Evolutionary conservation across 2,797 vertebrate species (phyloP).

Genomic region (Borostomias antarcticus): DNA sequence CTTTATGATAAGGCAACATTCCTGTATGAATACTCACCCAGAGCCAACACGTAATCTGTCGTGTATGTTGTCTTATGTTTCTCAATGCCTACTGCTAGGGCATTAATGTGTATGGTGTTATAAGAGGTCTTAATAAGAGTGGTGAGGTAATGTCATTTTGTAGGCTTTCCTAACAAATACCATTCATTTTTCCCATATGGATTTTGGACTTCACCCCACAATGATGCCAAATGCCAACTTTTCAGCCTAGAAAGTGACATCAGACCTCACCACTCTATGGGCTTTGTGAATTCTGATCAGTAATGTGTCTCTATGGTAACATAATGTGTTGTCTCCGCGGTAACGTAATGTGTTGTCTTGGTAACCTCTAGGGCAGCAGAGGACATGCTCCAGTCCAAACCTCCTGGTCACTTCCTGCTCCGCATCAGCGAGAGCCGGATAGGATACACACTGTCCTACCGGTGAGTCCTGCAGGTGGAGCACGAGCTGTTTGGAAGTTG

Average conservation of each 20-base stretch:
- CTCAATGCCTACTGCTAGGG: no score
- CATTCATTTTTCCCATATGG: no score
- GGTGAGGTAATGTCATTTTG: no score
- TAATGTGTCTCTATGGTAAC: not conserved
- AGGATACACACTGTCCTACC: conserved; percentile 84
- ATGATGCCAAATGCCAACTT: no score
- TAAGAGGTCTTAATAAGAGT: no score
- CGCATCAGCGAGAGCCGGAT: conserved; percentile 83
- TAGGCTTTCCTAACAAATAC: not conserved
- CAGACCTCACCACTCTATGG: not conserved
- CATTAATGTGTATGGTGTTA: no score
- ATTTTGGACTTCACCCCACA: no score
- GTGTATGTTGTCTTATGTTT: no score
- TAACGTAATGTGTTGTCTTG: not conserved
- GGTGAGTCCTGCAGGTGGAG: conserved; percentile 64
- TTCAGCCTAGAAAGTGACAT: no score
- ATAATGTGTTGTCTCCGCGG: not conserved
- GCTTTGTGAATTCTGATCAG: not conserved
- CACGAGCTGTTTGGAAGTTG: not conserved
- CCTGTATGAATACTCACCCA: not conserved
- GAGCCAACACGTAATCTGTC: not conserved
- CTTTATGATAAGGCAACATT: no score
- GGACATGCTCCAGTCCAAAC: conserved; percentile 70
- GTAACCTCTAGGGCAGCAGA: conserved; percentile 78
- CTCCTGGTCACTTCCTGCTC: conserved; percentile 82